Evolutionary conservation across 2,113 vertebrate genomes (phyloP), one percentile per base, ranked within the genome.

Genomic region (Rostratula benghalensis): DNA sequence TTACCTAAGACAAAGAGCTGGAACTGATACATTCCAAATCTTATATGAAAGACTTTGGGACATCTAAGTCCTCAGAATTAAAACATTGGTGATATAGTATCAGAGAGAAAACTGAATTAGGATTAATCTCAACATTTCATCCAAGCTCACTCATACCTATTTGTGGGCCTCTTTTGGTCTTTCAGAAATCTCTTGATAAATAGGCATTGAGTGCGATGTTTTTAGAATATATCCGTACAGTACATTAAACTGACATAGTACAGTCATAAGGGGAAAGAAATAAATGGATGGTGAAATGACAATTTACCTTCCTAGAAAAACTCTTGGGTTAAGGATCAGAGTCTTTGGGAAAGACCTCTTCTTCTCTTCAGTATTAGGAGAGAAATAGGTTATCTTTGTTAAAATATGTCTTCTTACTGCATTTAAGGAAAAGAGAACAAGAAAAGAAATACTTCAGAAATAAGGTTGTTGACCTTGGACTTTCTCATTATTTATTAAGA

Each of bases 401-500:
- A 89, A 90, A 83, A 67, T 74, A 69, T 11, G 18, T 46, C 41
- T 89, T 80, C 67, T 71, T 24, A 50, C 86, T 83, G 69, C 27
- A 45, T 57, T 81, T 81, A 60, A 74, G 37, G n/a, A 77, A 81
- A 93, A 92, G 8, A 74, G 41, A 88, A 75, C 9, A 51, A 85
- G 17, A 41, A 35, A 75, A 82, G 67, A 70, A 9, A 31, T 53
- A 74, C 23, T 77, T 84, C 63, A 80, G 61, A 93, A 87, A 87
- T 37, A 60, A 76, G 35, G 16, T 30, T 71, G 37, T 53, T 87
- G 65, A 78, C 51, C 70, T 91, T 91, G 41, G 25, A 56, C 31
- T 87, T 91, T 75, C 61, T 54, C 35, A 77, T 87, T 91, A 89
- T 74, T 59, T 92, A 77, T 89, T 79, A 82, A 83, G 41, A 87